Evolutionary conservation across 2,113 vertebrate species (phyloP).

Genomic region (Nyctibius bracteatus): DNA sequence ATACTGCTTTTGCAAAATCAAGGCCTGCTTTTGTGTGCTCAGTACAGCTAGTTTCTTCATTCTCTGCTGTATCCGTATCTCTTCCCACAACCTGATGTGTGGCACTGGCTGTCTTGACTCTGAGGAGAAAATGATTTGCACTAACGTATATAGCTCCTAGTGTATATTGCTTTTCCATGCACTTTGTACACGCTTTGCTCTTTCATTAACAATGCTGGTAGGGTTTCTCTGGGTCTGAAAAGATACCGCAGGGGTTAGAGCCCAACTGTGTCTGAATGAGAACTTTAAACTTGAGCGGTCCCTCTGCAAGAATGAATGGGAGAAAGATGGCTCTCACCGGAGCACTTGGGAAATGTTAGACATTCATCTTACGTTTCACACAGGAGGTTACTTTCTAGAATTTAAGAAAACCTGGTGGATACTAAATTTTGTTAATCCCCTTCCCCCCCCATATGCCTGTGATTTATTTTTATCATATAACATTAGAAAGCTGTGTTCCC

Average conservation of each 20-base stretch:
- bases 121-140: not conserved
- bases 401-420: conserved; percentile 28
- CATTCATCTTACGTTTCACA: conserved; percentile 45
- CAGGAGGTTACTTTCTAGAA: conserved; percentile 28
- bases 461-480: not conserved
- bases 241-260: not conserved
- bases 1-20: not conserved
- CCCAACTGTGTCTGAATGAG: not conserved
- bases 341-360: conserved; percentile 31
- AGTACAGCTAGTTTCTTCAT: not conserved
- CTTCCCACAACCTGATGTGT: not conserved
- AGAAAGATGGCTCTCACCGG: conserved; percentile 34
- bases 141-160: not conserved
- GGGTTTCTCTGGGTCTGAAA: conserved; percentile 18
- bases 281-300: conserved; percentile 39
- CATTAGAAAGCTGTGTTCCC: not conserved
- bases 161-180: not conserved
- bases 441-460: not conserved
- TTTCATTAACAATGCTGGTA: not conserved
- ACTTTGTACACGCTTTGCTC: not conserved
- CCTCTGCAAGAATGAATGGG: conserved; percentile 20
- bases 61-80: not conserved
- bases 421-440: conserved; percentile 37
- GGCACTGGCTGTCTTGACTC: not conserved
- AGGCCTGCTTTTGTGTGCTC: not conserved